These are phyloP conservation scores for Barnardius zonarius DNA, from an alignment of 2,113 vertebrate species.

Conservation along the genomic window DNA sequence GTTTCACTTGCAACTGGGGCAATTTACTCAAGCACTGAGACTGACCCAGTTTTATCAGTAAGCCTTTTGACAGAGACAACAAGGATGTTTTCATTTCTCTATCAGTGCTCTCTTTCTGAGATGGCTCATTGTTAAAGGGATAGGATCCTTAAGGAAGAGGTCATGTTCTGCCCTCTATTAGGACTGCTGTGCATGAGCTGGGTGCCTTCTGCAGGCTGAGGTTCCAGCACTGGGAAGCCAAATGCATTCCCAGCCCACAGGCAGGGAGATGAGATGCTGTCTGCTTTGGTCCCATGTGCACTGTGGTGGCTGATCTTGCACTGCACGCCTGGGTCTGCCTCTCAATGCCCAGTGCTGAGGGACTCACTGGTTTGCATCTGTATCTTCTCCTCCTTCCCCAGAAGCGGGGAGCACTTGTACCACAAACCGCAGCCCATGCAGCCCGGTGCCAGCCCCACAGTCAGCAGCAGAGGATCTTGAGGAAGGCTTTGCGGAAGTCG, in stretches of 20 bases:
- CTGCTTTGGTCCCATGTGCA: fast-evolving
- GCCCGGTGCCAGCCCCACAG: fast-evolving
- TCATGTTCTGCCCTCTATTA: not conserved
- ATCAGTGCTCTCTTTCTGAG: not conserved
- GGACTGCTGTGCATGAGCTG: not conserved
- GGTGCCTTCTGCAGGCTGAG: not conserved
- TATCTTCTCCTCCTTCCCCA: not conserved
- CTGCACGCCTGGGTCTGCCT: fast-evolving
- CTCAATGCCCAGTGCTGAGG: not conserved
- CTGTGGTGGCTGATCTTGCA: not conserved
- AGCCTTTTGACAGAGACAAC: not conserved
- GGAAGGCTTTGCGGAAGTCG: slow-evolving; percentile 91
- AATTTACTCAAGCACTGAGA: not conserved
- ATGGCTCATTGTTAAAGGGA: not conserved
- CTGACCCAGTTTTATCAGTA: not conserved
- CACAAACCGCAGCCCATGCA: not conserved
- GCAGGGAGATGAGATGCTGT: not conserved
- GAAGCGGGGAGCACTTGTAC: not conserved
- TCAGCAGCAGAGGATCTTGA: slow-evolving; percentile 92
- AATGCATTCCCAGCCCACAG: not conserved
- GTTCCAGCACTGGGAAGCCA: not conserved
- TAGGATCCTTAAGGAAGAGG: not conserved
- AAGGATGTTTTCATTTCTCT: not conserved
- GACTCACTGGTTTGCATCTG: not conserved
- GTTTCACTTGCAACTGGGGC: not conserved